A percentile compares a stretch with the other conserved stretches of the same genome.
These are phyloP conservation scores for Dasysyrphus tricinctus DNA, from an alignment of 2,888 invertebrate species.

Conservation along the genomic window DNA sequence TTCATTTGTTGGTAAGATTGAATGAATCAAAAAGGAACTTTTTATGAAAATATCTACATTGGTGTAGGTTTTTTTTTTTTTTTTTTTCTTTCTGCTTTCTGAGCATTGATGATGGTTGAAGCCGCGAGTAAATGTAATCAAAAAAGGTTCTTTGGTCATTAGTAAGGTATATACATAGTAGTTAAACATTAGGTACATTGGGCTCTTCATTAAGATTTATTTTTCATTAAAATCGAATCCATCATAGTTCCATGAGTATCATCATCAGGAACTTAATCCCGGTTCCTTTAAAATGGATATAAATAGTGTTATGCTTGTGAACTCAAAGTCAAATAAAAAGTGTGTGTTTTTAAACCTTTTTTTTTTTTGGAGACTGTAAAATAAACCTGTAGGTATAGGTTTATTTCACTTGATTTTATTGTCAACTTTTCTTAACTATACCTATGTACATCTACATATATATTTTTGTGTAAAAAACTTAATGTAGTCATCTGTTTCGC, in stretches of 20 bases:
- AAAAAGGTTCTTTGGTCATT: constrained; percentile 57
- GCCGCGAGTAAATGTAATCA: constrained; percentile 50
- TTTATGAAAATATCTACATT: neutral
- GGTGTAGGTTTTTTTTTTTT: neutral
- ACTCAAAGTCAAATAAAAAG: neutral
- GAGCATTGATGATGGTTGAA: constrained; percentile 7
- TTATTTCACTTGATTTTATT: neutral
- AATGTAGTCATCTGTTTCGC: neutral
- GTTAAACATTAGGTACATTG: constrained; percentile 37
- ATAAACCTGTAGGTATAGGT: neutral
- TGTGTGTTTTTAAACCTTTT: neutral
- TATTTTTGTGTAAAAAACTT: neutral
- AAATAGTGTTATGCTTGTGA: neutral
- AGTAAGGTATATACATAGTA: neutral
- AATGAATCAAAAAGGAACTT: constrained; percentile 35
- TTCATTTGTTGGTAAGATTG: constrained; percentile 53
- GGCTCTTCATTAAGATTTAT: constrained; percentile 41
- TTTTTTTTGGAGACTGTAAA: too few relatives aligned
- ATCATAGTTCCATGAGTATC: constrained; percentile 44
- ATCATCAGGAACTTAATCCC: neutral
- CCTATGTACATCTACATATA: too few relatives aligned
- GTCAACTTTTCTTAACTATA: neutral
- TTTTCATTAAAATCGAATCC: constrained; percentile 57
- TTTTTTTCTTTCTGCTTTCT: constrained; percentile 25
- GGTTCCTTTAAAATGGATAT: neutral